Conservation (phyloP, 2,888 invertebrate species). For the Melieria omissa region DNA sequence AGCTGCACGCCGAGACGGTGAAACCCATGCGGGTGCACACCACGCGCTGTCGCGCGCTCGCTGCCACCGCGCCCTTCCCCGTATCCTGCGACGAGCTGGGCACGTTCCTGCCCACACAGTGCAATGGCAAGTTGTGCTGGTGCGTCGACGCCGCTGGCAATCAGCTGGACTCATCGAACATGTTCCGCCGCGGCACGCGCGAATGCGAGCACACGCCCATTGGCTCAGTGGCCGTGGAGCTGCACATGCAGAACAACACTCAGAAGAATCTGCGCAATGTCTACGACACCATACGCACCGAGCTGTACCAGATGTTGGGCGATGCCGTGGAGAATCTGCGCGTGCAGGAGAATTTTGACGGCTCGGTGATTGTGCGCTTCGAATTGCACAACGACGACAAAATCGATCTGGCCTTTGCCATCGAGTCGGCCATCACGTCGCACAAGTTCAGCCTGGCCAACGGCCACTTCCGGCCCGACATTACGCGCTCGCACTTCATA, state of each 20-base stretch:
- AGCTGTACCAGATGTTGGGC: constrained; percentile 65
- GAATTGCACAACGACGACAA: constrained; percentile 78
- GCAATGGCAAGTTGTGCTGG: constrained; percentile 77
- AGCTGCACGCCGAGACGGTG: constrained; percentile 61
- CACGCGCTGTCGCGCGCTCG: constrained; percentile 68
- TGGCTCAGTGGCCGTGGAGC: constrained; percentile 79
- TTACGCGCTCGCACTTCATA: constrained; percentile 74
- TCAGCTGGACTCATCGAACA: constrained; percentile 72
- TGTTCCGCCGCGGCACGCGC: constrained; percentile 71
- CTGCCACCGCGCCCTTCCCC: constrained; percentile 65
- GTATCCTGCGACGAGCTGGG: constrained; percentile 77
- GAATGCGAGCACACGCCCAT: constrained; percentile 76
- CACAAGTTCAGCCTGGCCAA: constrained; percentile 57
- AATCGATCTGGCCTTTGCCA: constrained; percentile 81
- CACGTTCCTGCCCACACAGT: constrained; percentile 80
- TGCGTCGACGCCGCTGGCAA: constrained; percentile 88
- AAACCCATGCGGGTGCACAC: constrained; percentile 57
- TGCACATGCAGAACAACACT: constrained; percentile 76
- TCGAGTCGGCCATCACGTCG: constrained; percentile 78
- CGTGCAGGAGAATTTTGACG: constrained; percentile 69
- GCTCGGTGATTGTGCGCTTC: constrained; percentile 70
- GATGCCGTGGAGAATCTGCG: constrained; percentile 69
- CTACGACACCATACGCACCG: constrained; percentile 67
- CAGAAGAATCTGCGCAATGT: constrained; percentile 68
- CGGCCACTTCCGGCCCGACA: constrained; percentile 70